Conservation (phyloP, 2,888 invertebrate species). For the Sussaba pulchella region DNA sequence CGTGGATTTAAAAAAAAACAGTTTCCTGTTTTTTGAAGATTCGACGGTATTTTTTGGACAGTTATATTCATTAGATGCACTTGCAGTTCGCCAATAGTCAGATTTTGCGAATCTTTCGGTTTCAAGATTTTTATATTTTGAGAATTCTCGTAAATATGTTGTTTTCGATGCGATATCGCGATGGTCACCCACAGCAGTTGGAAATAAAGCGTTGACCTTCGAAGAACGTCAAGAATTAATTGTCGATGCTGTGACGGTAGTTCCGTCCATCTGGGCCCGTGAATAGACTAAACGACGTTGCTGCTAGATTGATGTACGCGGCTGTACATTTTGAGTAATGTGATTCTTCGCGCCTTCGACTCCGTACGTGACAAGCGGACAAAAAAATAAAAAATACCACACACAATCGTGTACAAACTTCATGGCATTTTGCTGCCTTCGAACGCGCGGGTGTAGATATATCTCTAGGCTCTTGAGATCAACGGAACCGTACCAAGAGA, state of each 20-base stretch:
- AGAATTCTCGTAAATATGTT: background rate
- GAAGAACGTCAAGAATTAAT: constrained; percentile 61
- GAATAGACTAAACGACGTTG: constrained; percentile 25
- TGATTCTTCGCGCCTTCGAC: constrained; percentile 74
- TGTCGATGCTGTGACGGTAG: constrained; percentile 82
- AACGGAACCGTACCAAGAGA: background rate
- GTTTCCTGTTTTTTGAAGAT: no score
- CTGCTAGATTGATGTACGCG: constrained; percentile 68
- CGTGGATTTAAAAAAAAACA: no score
- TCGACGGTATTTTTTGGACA: no score
- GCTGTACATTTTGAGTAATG: constrained; percentile 81
- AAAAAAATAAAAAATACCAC: constrained; percentile 44
- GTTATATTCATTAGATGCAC: background rate
- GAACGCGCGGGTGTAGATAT: background rate
- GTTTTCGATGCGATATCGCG: background rate
- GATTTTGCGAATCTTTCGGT: background rate
- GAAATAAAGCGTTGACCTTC: background rate
- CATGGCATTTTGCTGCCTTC: constrained; percentile 26
- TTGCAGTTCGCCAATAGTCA: background rate
- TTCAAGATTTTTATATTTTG: background rate
- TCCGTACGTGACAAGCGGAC: constrained; percentile 58
- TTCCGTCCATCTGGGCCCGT: constrained; percentile 72
- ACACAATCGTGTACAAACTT: constrained; percentile 44
- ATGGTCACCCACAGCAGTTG: background rate
- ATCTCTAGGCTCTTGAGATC: background rate